Evolutionary conservation across 2,888 invertebrate species (phyloP).

Genomic region (Amiota mariae): DNA sequence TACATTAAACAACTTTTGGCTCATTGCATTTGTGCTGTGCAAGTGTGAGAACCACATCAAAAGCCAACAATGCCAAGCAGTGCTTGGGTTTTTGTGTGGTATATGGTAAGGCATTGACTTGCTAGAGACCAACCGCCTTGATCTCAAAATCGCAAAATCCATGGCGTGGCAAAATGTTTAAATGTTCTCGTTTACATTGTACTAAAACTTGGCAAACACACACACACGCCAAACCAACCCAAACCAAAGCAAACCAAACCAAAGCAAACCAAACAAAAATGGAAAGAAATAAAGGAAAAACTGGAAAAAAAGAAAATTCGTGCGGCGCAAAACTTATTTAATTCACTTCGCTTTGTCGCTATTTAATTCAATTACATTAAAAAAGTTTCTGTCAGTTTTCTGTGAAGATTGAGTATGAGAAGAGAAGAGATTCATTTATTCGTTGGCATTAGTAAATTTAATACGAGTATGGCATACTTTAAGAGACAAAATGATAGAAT

Average conservation of each 20-base stretch:
- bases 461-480: not conserved
- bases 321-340: conserved; percentile 70
- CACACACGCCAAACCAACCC: not conserved
- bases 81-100: conserved; percentile 44
- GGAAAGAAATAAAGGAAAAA: not conserved
- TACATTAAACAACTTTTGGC: conserved; percentile 70
- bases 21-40: conserved; percentile 60
- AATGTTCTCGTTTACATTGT: conserved; percentile 26
- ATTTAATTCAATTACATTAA: conserved; percentile 72
- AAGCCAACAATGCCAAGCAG: conserved; percentile 43
- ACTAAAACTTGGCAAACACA: conserved; percentile 40
- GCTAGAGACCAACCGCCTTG: conserved; percentile 48
- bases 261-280: too few relatives aligned
- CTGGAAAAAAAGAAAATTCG: not conserved
- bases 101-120: conserved; percentile 62
- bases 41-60: conserved; percentile 49
- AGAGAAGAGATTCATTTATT: not conserved
- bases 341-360: conserved; percentile 72
- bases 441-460: conserved; percentile 1
- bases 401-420: not conserved
- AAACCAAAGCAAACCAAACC: too few relatives aligned
- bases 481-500: not conserved
- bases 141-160: conserved; percentile 54
- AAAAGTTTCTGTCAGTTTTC: conserved; percentile 53
- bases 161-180: conserved; percentile 51